Percentiles rank a stretch among this genome's conserved stretches.
These are phyloP conservation scores for Eilema depressum DNA, from an alignment of 2,888 invertebrate genomes.

Conservation along the genomic window DNA sequence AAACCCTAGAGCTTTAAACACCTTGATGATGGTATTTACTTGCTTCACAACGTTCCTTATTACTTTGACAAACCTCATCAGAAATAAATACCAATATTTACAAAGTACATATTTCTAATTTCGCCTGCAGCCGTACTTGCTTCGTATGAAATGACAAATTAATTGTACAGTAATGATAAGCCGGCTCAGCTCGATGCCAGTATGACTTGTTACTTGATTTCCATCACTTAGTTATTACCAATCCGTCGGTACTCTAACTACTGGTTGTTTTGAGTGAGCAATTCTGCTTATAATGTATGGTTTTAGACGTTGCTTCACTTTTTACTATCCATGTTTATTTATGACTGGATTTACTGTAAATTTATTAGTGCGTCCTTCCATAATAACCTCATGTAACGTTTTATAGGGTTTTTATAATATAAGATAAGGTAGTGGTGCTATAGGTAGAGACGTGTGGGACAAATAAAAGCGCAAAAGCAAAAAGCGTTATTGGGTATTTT, in stretches of 20 bases:
- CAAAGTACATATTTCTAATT: constrained; percentile 34
- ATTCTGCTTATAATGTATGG: constrained; percentile 40
- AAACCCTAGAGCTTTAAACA: background rate
- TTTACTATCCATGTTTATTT: constrained; percentile 13
- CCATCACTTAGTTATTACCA: constrained; percentile 58
- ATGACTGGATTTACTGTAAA: background rate
- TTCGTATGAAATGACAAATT: constrained; percentile 71
- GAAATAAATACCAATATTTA: constrained; percentile 14
- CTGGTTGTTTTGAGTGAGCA: constrained; percentile 47
- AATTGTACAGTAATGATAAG: constrained; percentile 78
- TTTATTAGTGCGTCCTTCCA: background rate
- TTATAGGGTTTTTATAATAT: background rate
- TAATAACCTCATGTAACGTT: background rate
- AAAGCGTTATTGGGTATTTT: background rate
- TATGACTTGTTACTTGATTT: constrained; percentile 56
- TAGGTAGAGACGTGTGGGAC: background rate
- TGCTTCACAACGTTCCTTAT: background rate
- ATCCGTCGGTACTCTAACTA: constrained; percentile 51
- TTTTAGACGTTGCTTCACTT: constrained; percentile 30
- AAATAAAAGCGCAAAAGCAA: background rate
- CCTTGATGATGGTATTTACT: background rate
- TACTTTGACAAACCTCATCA: background rate
- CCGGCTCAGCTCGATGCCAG: constrained; percentile 54
- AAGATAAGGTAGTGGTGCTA: too few relatives aligned
- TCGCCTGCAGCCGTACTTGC: constrained; percentile 66